A percentile compares a stretch with the other conserved stretches of the same genome.
Evolutionary conservation across 2,797 vertebrate genomes (phyloP).

Genomic region (Ceryle rudis): DNA sequence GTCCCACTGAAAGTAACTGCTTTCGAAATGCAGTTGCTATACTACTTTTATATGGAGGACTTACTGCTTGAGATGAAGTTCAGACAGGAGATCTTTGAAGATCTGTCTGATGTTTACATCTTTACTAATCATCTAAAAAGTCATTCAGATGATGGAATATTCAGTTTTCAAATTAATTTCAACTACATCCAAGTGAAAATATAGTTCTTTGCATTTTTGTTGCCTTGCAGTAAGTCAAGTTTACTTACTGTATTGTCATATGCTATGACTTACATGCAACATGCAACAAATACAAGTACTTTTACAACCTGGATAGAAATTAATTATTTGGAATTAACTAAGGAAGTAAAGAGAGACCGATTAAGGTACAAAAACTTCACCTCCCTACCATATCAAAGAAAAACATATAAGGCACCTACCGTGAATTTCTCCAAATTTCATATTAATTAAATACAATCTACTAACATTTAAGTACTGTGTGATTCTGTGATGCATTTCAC

Average conservation of each 20-base stretch:
- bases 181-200: neutral
- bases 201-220: neutral
- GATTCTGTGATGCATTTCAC: conserved; percentile 44
- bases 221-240: neutral
- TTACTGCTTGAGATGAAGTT: neutral
- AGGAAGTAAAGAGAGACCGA: neutral
- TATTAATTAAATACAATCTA: conserved; percentile 24
- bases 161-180: neutral
- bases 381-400: neutral
- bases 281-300: neutral
- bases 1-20: neutral
- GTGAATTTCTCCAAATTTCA: conserved; percentile 20
- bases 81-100: neutral
- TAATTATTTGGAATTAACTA: neutral
- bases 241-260: neutral
- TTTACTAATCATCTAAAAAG: neutral
- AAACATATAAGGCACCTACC: neutral
- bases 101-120: neutral
- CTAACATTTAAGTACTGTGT: conserved; percentile 33
- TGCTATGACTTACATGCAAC: neutral
- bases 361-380: neutral
- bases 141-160: neutral
- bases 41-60: neutral
- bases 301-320: neutral
- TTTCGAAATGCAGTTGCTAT: neutral